Conservation (phyloP, 2,888 invertebrate species). For the Prosopocoilus inquinatus region DNA sequence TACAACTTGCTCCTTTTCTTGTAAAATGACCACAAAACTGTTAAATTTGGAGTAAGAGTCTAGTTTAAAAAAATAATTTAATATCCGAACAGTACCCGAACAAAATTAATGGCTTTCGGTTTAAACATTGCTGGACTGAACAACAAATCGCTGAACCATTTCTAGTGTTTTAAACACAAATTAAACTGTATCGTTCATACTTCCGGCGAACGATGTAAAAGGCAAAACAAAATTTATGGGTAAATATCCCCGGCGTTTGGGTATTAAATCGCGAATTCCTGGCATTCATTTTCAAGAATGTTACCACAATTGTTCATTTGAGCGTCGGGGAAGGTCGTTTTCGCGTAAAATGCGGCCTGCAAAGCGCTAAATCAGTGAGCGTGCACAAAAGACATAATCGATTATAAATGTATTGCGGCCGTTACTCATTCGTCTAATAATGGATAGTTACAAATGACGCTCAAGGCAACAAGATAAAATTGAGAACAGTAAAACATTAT, state of each 20-base stretch:
- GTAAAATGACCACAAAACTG: too few relatives aligned
- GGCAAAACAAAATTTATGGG: conserved; percentile 14
- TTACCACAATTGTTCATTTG: conserved; percentile 10
- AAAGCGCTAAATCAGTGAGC: conserved; percentile 8
- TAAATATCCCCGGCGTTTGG: conserved; percentile 2
- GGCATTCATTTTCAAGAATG: conserved; percentile 5
- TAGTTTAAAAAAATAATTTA: too few relatives aligned
- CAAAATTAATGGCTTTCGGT: too few relatives aligned
- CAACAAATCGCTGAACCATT: too few relatives aligned
- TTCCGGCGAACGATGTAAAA: too few relatives aligned
- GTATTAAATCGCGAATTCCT: conserved; percentile 10
- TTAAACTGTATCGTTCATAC: too few relatives aligned
- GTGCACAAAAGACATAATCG: conserved; percentile 5
- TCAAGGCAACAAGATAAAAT: not conserved
- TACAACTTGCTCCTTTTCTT: too few relatives aligned
- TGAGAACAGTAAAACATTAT: not conserved
- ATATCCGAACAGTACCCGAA: too few relatives aligned
- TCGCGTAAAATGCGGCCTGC: not conserved
- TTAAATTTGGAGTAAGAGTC: too few relatives aligned
- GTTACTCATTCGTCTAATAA: conserved; percentile 12
- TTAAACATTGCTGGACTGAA: too few relatives aligned
- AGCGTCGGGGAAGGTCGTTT: conserved; percentile 4
- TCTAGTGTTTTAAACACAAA: too few relatives aligned
- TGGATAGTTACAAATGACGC: conserved; percentile 8
- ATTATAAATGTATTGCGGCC: conserved; percentile 2